A percentile compares a stretch with the other conserved stretches of the same genome.
Evolutionary conservation across 2,888 invertebrate genomes (phyloP).

Genomic region (Deroplatys truncata): DNA sequence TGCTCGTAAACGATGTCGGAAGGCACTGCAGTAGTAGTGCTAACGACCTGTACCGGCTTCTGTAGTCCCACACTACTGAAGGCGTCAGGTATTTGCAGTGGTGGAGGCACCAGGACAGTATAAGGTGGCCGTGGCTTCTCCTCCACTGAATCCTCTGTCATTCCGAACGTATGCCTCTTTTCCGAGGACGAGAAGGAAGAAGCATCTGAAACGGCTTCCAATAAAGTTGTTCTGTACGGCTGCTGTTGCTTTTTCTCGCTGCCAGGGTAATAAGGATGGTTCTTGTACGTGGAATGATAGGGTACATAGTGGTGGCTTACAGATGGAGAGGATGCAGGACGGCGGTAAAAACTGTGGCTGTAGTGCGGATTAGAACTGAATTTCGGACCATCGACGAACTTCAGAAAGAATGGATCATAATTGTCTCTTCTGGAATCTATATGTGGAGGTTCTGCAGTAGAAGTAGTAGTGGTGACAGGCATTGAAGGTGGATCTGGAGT

Average conservation of each 20-base stretch:
- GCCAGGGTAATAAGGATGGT: slow-evolving; percentile 40
- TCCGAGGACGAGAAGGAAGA: slow-evolving; percentile 37
- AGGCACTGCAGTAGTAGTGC: slow-evolving; percentile 27
- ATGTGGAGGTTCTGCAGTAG: slow-evolving; percentile 9
- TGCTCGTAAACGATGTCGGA: slow-evolving; percentile 52
- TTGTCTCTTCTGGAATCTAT: slow-evolving; percentile 41
- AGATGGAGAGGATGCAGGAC: not conserved
- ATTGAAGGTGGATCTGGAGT: slow-evolving; percentile 48
- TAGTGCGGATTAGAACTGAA: slow-evolving; percentile 36
- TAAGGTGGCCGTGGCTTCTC: slow-evolving; percentile 45
- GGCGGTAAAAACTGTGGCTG: not conserved
- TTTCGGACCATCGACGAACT: slow-evolving; percentile 50
- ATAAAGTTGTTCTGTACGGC: slow-evolving; percentile 31
- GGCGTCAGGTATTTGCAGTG: slow-evolving; percentile 41
- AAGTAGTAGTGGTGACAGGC: slow-evolving; percentile 48
- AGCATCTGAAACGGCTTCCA: slow-evolving; percentile 23
- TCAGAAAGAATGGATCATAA: slow-evolving; percentile 45
- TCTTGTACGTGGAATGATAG: not conserved
- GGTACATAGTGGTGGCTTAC: not conserved
- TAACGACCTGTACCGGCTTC: slow-evolving; percentile 27
- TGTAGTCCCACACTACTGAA: slow-evolving; percentile 32
- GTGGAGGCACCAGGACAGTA: slow-evolving; percentile 67
- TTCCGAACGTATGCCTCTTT: not conserved
- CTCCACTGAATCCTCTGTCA: not conserved
- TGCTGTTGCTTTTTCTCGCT: slow-evolving; percentile 36